Evolutionary conservation across 2,888 invertebrate genomes (phyloP).

Genomic region (Drosophila cracens): DNA sequence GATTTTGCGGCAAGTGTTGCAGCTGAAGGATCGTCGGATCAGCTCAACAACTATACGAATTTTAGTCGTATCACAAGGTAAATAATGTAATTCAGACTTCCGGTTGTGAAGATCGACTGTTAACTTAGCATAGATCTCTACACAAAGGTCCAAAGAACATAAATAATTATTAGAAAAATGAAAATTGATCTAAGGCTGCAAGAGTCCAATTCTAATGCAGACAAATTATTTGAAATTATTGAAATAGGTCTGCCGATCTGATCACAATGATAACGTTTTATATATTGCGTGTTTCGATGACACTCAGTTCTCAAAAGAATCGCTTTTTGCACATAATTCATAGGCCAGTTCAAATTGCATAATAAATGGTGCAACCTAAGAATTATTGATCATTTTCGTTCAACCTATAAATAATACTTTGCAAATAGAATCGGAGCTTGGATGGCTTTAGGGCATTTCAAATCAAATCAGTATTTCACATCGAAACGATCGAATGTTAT

Average conservation of each 20-base stretch:
- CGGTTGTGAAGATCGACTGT: neutral
- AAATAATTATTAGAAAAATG: neutral
- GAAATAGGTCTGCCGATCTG: neutral
- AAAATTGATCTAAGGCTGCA: neutral
- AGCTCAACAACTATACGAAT: slow-evolving; percentile 75
- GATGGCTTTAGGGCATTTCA: too few species aligned
- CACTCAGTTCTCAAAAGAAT: neutral
- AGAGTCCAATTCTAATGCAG: too few species aligned
- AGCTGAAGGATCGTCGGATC: slow-evolving; percentile 20
- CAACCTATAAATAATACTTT: neutral
- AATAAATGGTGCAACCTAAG: neutral
- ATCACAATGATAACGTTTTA: too few species aligned
- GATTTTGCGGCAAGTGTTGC: slow-evolving; percentile 45
- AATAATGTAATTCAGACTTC: neutral
- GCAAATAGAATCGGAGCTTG: neutral
- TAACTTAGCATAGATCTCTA: neutral
- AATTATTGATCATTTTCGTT: neutral
- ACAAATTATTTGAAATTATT: neutral
- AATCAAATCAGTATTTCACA: neutral
- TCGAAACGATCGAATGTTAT: neutral
- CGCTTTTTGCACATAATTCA: neutral
- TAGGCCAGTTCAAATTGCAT: neutral
- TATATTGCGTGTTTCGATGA: too few species aligned
- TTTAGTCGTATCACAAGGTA: slow-evolving; percentile 65
- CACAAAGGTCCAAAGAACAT: neutral